Conservation (phyloP, 2,888 invertebrate genomes). For the Cheilosia grossa region DNA sequence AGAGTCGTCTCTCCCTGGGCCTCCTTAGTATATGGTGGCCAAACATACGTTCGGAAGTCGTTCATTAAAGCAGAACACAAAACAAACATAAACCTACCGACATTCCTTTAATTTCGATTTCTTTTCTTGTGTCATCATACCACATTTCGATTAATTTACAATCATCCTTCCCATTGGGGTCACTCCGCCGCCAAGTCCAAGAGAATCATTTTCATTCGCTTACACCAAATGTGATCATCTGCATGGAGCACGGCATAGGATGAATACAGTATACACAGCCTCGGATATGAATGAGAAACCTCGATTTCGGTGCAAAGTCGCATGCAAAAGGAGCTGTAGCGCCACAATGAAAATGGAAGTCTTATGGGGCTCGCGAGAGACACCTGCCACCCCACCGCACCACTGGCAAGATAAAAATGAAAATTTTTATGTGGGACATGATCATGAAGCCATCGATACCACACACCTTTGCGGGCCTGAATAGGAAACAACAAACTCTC, state of each 20-base stretch:
- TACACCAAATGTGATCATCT: conserved; percentile 58
- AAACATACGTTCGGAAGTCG: background rate
- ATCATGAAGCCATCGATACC: conserved; percentile 25
- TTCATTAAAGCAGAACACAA: conserved; percentile 19
- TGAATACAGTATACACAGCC: background rate
- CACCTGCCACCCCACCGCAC: conserved; percentile 62
- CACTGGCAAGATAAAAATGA: conserved; percentile 48
- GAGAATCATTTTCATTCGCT: conserved; percentile 71
- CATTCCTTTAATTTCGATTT: conserved; percentile 66
- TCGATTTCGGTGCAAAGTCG: conserved; percentile 29
- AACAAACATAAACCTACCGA: conserved; percentile 18
- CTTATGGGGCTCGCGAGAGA: conserved; percentile 31
- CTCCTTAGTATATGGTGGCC: background rate
- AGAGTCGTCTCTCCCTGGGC: background rate
- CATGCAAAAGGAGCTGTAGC: conserved; percentile 54
- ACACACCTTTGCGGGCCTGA: conserved; percentile 41
- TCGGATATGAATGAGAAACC: conserved; percentile 55
- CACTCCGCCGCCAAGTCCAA: conserved; percentile 68
- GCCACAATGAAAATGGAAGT: conserved; percentile 62
- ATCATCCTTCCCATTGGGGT: conserved; percentile 77
- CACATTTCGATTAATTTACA: conserved; percentile 66
- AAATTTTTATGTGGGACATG: conserved; percentile 71
- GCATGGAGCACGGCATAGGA: conserved; percentile 26
- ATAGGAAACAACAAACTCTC: conserved; percentile 24
- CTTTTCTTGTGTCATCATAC: conserved; percentile 65